phyloP scores from a whole-genome alignment of 92 coral and sea anemone genomes.

The Diadumene lineata region DNA sequence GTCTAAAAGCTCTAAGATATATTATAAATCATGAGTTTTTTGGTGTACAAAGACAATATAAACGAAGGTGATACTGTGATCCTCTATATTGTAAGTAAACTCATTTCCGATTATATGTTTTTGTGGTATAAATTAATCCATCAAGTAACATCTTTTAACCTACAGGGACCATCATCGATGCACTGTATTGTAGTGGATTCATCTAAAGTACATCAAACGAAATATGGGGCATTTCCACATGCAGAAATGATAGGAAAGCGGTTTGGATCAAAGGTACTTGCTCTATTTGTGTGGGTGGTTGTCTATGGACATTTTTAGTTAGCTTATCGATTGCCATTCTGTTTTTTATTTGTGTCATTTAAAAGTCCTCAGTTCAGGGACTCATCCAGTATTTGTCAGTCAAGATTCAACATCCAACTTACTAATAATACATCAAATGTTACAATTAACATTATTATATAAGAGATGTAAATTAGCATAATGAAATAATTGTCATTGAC shows the following conservation, averaged over 20 bases:
- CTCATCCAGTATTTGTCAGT: too few species aligned
- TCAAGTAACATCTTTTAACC: not conserved
- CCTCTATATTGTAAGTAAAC: constrained; percentile 63
- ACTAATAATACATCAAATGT: too few species aligned
- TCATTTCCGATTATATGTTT: not conserved
- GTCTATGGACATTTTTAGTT: too few species aligned
- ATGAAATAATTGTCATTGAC: too few species aligned
- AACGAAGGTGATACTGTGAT: constrained; percentile 91
- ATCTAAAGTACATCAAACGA: constrained; percentile 81
- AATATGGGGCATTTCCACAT: constrained; percentile 88
- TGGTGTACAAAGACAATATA: constrained; percentile 71
- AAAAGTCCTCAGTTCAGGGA: too few species aligned
- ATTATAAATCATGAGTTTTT: constrained; percentile 68
- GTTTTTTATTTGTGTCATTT: too few species aligned
- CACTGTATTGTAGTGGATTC: constrained; percentile 73
- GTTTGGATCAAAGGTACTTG: constrained; percentile 88
- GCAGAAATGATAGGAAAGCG: constrained; percentile 80
- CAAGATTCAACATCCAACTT: too few species aligned
- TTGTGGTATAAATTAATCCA: not conserved
- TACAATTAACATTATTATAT: too few species aligned
- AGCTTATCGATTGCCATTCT: too few species aligned
- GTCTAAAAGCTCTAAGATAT: too few species aligned
- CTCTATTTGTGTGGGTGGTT: not conserved
- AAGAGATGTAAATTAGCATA: too few species aligned
- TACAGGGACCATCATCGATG: constrained; percentile 81